Evolutionary conservation across 2,888 invertebrate species (phyloP).

Genomic region (Hemaris fuciformis): DNA sequence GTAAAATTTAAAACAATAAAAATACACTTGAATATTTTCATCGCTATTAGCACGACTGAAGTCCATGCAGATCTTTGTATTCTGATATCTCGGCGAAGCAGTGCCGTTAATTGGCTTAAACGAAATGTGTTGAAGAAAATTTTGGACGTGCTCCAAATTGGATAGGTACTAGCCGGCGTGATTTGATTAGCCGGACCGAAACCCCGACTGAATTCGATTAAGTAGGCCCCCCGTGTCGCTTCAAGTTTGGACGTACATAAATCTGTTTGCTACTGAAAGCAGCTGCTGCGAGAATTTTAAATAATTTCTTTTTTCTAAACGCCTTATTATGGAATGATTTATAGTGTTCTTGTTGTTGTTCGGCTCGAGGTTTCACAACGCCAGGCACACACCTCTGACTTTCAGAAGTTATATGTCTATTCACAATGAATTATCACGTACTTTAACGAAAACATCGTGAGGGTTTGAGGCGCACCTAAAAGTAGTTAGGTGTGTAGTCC

Average conservation of each 20-base stretch:
- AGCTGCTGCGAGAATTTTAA: neutral
- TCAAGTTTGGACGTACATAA: slow-evolving; percentile 16
- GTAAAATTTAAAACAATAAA: neutral
- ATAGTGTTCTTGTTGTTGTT: too few species aligned
- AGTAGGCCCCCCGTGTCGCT: slow-evolving; percentile 21
- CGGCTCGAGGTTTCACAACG: too few species aligned
- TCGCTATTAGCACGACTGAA: neutral
- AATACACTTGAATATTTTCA: neutral
- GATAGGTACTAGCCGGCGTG: slow-evolving; percentile 23
- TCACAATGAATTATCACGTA: too few species aligned
- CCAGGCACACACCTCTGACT: too few species aligned
- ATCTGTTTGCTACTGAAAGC: neutral
- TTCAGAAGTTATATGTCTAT: too few species aligned
- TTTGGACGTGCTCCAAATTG: slow-evolving; percentile 32
- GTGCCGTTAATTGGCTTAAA: slow-evolving; percentile 7
- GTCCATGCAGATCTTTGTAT: neutral
- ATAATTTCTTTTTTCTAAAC: neutral
- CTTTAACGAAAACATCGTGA: too few species aligned
- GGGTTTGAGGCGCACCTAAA: too few species aligned
- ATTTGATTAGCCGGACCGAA: slow-evolving; percentile 45
- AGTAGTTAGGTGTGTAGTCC: too few species aligned
- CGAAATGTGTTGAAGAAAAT: slow-evolving; percentile 24
- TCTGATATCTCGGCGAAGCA: slow-evolving; percentile 8
- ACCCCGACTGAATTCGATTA: slow-evolving; percentile 49
- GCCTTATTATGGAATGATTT: too few species aligned